These are phyloP conservation scores for Leucophenga varia DNA, from an alignment of 1,140 invertebrate species.

Conservation along the genomic window DNA sequence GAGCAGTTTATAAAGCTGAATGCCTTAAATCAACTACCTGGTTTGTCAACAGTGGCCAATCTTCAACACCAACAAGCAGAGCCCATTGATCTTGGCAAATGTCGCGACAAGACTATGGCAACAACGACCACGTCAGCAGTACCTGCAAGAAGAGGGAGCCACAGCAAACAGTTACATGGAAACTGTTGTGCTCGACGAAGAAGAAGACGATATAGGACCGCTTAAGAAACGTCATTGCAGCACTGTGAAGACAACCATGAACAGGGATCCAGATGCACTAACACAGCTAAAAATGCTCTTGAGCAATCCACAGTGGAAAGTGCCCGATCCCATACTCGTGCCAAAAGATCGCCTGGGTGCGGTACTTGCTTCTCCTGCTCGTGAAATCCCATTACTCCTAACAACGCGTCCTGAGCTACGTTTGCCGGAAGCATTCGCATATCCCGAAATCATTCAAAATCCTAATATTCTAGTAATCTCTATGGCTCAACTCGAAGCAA, in stretches of 20 bases:
- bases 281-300: constrained; percentile 73
- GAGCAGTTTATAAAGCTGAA: constrained; percentile 52
- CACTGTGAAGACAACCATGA: constrained; percentile 30
- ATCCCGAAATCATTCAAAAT: constrained; percentile 70
- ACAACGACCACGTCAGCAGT: constrained; percentile 62
- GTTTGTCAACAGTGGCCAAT: constrained; percentile 5
- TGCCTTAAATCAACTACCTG: constrained; percentile 18
- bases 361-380: constrained; percentile 70
- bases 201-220: constrained; percentile 60
- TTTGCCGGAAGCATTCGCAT: constrained; percentile 70
- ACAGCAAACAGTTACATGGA: constrained; percentile 59
- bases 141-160: constrained; percentile 63
- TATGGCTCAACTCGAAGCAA: constrained; percentile 72
- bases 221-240: constrained; percentile 59
- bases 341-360: constrained; percentile 72
- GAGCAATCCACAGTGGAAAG: constrained; percentile 66
- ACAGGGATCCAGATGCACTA: constrained; percentile 65
- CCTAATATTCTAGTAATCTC: constrained; percentile 78
- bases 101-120: constrained; percentile 31
- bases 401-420: constrained; percentile 69
- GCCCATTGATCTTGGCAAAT: constrained; percentile 64
- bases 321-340: constrained; percentile 78
- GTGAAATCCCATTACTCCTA: constrained; percentile 74
- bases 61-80: constrained; percentile 61
- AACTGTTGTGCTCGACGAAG: constrained; percentile 46